Percentiles rank a stretch among this genome's conserved stretches.
These are phyloP conservation scores for Gymnoscopelus microlampas DNA, from an alignment of 2,797 vertebrate genomes.

Conservation along the genomic window DNA sequence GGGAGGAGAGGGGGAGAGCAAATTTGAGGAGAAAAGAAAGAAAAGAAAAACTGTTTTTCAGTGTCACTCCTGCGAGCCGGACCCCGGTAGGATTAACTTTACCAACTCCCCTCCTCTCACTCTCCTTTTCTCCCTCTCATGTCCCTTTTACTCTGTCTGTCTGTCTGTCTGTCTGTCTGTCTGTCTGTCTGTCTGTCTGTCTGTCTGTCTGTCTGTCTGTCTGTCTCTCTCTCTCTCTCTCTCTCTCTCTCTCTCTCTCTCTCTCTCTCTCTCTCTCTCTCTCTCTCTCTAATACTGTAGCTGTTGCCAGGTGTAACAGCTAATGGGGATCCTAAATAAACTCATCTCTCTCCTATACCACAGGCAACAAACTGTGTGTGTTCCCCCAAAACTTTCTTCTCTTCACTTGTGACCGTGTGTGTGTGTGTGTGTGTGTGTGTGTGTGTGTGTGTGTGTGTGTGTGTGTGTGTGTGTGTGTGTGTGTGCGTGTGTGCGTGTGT, in stretches of 20 bases:
- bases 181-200: slow-evolving; percentile 10
- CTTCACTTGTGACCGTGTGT: too few species aligned
- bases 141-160: slow-evolving; percentile 18
- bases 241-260: slow-evolving; percentile 35
- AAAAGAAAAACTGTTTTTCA: slow-evolving; percentile 93
- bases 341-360: slow-evolving; percentile 20
- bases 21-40: slow-evolving; percentile 88
- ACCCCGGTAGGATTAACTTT: slow-evolving; percentile 84
- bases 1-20: slow-evolving; percentile 78
- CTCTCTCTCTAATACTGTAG: slow-evolving; percentile 3
- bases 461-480: too few species aligned
- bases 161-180: background rate
- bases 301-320: too few species aligned
- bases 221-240: background rate
- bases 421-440: too few species aligned
- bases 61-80: slow-evolving; percentile 92
- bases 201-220: background rate
- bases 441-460: too few species aligned
- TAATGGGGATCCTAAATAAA: too few species aligned
- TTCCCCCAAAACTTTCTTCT: slow-evolving; percentile 19
- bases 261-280: slow-evolving; percentile 26
- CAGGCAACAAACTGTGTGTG: slow-evolving; percentile 49
- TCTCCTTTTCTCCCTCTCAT: slow-evolving; percentile 43
- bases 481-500: too few species aligned
- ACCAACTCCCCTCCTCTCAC: slow-evolving; percentile 63